These are phyloP conservation scores for Lithodes maja DNA, from an alignment of 2,888 invertebrate species.

Conservation along the genomic window DNA sequence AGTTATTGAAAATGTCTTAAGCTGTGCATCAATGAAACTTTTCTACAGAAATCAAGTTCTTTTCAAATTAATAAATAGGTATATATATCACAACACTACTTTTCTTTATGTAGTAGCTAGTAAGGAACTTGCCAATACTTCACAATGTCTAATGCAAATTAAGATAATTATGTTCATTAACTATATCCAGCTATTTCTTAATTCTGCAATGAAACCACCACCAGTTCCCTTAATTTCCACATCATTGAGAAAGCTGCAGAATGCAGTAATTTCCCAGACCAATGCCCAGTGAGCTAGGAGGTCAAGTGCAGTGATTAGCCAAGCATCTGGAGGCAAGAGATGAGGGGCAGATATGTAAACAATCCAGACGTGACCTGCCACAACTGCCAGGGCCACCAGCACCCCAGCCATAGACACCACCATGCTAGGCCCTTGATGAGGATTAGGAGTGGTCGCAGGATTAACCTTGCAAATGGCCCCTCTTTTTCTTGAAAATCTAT, in stretches of 20 bases:
- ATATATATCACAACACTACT: too few relatives aligned
- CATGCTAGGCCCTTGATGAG: slow-evolving; percentile 38
- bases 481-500: too few relatives aligned
- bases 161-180: background rate
- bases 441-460: too few relatives aligned
- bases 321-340: slow-evolving; percentile 66
- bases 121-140: background rate
- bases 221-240: slow-evolving; percentile 58
- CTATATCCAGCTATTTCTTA: slow-evolving; percentile 61
- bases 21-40: too few relatives aligned
- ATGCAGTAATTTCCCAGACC: slow-evolving; percentile 66
- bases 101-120: background rate
- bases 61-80: background rate
- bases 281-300: slow-evolving; percentile 68
- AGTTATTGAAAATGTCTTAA: background rate
- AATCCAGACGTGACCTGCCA: slow-evolving; percentile 67
- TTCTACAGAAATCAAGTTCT: too few relatives aligned
- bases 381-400: slow-evolving; percentile 62
- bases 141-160: background rate
- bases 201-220: slow-evolving; percentile 56
- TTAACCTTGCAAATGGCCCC: too few relatives aligned
- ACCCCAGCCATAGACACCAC: slow-evolving; percentile 67
- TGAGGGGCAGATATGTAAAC: slow-evolving; percentile 63
- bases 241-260: slow-evolving; percentile 65
- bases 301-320: slow-evolving; percentile 64